phyloP scores from a whole-genome alignment of 2,113 vertebrate species.

The Phycodurus eques region DNA sequence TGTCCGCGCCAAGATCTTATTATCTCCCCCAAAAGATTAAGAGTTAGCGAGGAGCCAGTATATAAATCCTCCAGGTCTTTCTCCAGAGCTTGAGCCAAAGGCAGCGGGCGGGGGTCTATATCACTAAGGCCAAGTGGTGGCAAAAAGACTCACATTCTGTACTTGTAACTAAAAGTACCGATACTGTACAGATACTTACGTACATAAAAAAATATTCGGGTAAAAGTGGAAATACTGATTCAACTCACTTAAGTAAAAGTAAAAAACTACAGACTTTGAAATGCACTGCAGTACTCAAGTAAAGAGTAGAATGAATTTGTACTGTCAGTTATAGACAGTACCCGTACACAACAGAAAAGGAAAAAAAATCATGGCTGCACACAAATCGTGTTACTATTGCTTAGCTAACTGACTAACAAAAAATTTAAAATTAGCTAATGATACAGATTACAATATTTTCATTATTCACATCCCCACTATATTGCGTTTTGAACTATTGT shows the following conservation, averaged over 20 bases:
- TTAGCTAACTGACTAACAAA: too few species aligned
- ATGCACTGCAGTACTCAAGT: neutral
- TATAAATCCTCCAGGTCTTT: constrained; percentile 77
- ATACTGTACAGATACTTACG: neutral
- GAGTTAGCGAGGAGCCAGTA: constrained; percentile 73
- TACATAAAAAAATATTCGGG: neutral
- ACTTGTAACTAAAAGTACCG: neutral
- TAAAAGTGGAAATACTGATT: neutral
- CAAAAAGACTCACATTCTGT: constrained; percentile 58
- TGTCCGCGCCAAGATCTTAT: constrained; percentile 75
- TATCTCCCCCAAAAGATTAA: constrained; percentile 78
- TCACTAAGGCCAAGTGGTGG: constrained; percentile 50
- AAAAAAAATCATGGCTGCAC: too few species aligned
- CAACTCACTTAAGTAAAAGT: neutral
- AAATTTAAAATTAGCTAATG: too few species aligned
- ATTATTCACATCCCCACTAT: too few species aligned
- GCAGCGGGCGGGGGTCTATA: neutral
- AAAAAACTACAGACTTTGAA: neutral
- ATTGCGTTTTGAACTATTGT: too few species aligned
- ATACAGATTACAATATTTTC: too few species aligned
- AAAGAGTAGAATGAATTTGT: too few species aligned
- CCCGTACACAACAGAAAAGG: too few species aligned
- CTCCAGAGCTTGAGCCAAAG: constrained; percentile 66
- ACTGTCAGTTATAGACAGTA: too few species aligned
- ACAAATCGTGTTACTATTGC: too few species aligned